Base-by-base conservation (phyloP, 2,797 vertebrate species). In the Caiman crocodilus region DNA sequence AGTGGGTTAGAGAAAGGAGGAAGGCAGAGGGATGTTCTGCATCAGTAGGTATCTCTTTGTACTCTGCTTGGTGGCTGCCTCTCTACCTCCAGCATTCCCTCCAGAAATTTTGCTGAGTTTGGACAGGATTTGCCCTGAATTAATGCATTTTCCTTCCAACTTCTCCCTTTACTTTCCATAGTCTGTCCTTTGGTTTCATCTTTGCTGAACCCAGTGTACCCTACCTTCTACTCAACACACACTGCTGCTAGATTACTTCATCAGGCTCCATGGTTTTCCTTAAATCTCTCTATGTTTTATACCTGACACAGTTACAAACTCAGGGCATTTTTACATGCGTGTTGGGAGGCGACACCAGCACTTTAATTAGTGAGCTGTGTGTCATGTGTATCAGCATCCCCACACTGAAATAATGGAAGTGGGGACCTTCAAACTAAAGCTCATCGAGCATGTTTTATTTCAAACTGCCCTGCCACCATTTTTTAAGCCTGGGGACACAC, bases 101-200 rank as follows among this genome's bases (percentile, higher is more conserved):
- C 42, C 1, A 0, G 79, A 4, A 12, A 3, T 5, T n/a, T n/a
- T 32, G 2, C 0, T 0, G 4, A 6, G 4, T 4, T 7, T 35
- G 2, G 69, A 56, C 57, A 59, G 30, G 14, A 55, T 57, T 28
- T 13, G 12, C 0, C 0, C 4, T 73, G 7, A 1, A 4, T 26
- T 0, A 18, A 26, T 77, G 73, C 12, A n/a, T 35, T 9, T 0
- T 7, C 7, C 30, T 89, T 1, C 0, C 0, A 73, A 60, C 28
- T 82, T 42, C 84, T 79, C 64, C 15, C 75, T 61, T 58, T 14
- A 2, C 63, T 65, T 18, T 56, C 59, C 26, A 82, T 50, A 85
- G 69, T 63, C 84, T 1, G 1, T 18, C 61, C 81, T 28, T 56
- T 76, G 57, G 79, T 61, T 1, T 1, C 42, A 14, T 14, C 6